Evolutionary conservation across 2,888 invertebrate species (phyloP), one percentile per base, ranked within the genome.

Genomic region (Drosophila infuscata): DNA sequence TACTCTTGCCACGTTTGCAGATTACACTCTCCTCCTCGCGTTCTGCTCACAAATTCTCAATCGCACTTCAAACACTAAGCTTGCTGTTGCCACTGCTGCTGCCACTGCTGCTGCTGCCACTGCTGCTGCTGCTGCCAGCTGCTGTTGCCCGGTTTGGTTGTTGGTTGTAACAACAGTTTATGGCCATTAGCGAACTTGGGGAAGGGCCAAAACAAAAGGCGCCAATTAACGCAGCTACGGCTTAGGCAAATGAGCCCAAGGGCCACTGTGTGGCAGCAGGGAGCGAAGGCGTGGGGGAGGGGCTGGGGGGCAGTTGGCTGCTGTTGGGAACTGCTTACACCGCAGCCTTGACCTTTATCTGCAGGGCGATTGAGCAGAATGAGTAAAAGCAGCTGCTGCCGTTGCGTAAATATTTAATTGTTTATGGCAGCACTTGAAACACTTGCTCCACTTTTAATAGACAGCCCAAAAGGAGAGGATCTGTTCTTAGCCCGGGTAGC

Each of bases 281-380:
- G 9, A 11, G 38, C n/a, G 30, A 25, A 49, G 2, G 15, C n/a
- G 33, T 12, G 8, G 20, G 0, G 3, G 4, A n/a, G 2, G 1
- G 7, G 20, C 20, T 43, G 7, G 3, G n/a, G n/a, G 5, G 6
- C 6, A 2, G 15, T 3, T 0, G 8, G 8, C 8, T 17, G 38
- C 9, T 41, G 15, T 8, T 1, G 8, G 17, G 8, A 17, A 17
- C 11, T 41, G 46, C 25, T 25, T 25, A 38, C n/a, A 32, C 36
- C 48, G 54, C 71, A 90, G 88, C 87, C 90, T 90, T 90, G 87
- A 90, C 87, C 90, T 87, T 88, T 84, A 89, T 84, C 87, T 82
- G 73, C 70, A 74, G 90, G 89, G 85, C 90, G 53, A 66, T 69
- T 41, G 43, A 12, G 43, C 11, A 20, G 43, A 43, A 43, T 20